Conservation (phyloP, 2,888 invertebrate species). For the Spisula solida region DNA sequence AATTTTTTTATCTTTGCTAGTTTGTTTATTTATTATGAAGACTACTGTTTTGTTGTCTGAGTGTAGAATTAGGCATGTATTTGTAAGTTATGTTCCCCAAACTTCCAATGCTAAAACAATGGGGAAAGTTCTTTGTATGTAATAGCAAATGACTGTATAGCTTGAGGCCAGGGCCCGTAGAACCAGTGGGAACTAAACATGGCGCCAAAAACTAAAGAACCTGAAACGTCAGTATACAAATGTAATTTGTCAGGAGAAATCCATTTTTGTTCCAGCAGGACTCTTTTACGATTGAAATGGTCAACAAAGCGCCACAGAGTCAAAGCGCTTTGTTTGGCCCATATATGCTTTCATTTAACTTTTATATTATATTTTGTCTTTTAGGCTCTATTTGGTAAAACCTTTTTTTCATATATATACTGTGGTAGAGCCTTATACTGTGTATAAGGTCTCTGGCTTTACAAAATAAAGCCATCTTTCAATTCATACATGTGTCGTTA, state of each 20-base stretch:
- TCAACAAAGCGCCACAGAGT: constrained; percentile 51
- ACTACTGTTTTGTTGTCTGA: constrained; percentile 61
- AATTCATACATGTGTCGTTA: too few species aligned
- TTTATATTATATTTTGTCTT: too few species aligned
- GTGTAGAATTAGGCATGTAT: constrained; percentile 50
- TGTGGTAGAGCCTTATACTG: too few species aligned
- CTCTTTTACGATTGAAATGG: constrained; percentile 53
- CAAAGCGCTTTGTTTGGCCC: constrained; percentile 5
- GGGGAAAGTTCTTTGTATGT: constrained; percentile 64
- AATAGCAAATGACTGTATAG: constrained; percentile 30
- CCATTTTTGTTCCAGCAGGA: constrained; percentile 47
- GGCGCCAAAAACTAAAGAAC: constrained; percentile 63
- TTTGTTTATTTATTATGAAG: constrained; percentile 57
- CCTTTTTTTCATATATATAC: too few species aligned
- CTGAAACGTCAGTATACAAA: constrained; percentile 52
- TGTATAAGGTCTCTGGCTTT: too few species aligned
- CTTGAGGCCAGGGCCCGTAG: constrained; percentile 48
- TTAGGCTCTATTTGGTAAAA: too few species aligned
- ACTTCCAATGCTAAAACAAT: constrained; percentile 61
- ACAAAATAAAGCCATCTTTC: too few species aligned
- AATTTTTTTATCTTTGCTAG: constrained; percentile 44
- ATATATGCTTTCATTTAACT: too few species aligned
- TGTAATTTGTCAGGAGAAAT: constrained; percentile 21
- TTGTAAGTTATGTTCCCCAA: constrained; percentile 38
- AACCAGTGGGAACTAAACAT: constrained; percentile 54